A percentile compares a stretch with the other conserved stretches of the same genome.
Evolutionary conservation across 2,113 vertebrate genomes (phyloP).

Genomic region (Bufo gargarizans): DNA sequence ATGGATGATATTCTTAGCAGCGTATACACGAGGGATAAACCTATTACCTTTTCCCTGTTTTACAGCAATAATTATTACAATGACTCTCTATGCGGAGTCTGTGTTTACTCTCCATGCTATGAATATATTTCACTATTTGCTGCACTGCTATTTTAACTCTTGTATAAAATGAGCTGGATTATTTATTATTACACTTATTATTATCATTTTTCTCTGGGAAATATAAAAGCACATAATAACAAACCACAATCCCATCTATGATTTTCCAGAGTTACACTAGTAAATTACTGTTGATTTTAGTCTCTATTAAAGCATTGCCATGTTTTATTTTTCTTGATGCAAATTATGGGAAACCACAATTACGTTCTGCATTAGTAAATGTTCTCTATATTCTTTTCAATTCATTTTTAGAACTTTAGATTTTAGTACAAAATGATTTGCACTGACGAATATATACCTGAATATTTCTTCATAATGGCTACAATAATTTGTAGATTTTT

Average conservation of each 20-base stretch:
- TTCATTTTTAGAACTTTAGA: not conserved
- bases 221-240: conserved; percentile 43
- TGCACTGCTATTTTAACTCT: conserved; percentile 20
- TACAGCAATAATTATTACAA: conserved; percentile 16
- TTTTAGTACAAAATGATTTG: not conserved
- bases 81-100: not conserved
- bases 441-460: not conserved
- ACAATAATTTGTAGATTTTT: too few relatives aligned
- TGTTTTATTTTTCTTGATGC: not conserved
- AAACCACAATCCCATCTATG: conserved; percentile 8
- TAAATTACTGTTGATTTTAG: conserved; percentile 27
- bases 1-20: not conserved
- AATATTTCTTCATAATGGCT: too few relatives aligned
- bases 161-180: conserved; percentile 15
- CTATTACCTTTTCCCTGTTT: conserved; percentile 18
- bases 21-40: not conserved
- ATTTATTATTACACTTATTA: conserved; percentile 18
- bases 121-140: conserved; percentile 19
- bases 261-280: conserved; percentile 17
- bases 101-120: not conserved
- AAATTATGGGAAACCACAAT: not conserved
- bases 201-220: conserved; percentile 16
- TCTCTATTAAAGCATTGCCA: not conserved
- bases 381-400: not conserved
- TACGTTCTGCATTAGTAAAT: not conserved